A percentile compares a stretch with the other conserved stretches of the same genome.
Evolutionary conservation across 2,113 vertebrate genomes (phyloP).

Genomic region (Meles meles): DNA sequence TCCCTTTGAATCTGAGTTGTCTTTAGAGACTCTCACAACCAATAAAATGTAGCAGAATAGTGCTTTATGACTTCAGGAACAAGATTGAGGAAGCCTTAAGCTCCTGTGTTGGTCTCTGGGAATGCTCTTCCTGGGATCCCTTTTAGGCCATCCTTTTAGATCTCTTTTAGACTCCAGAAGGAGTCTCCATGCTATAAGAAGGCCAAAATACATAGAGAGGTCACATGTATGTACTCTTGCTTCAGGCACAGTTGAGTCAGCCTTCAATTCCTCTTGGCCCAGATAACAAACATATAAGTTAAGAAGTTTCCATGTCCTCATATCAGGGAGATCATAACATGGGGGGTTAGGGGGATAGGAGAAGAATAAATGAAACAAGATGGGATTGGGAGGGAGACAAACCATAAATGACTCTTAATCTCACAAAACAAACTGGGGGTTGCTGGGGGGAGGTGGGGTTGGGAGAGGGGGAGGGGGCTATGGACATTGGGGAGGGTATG

Average conservation of each 20-base stretch:
- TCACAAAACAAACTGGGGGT: too few species aligned
- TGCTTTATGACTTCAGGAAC: background rate
- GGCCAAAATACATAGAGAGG: background rate
- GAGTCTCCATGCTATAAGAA: background rate
- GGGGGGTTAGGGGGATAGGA: too few species aligned
- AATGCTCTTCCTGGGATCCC: background rate
- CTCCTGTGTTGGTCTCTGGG: background rate
- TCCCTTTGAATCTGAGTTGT: background rate
- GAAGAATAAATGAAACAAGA: too few species aligned
- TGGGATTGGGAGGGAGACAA: too few species aligned
- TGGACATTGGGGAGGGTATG: too few species aligned
- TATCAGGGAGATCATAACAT: too few species aligned
- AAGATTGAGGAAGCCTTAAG: background rate
- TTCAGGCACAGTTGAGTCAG: background rate
- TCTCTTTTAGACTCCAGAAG: background rate
- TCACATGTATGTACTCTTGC: accelerated
- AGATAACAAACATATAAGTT: background rate
- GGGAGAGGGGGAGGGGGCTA: too few species aligned
- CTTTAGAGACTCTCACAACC: background rate
- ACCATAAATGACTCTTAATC: too few species aligned
- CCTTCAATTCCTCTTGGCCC: background rate
- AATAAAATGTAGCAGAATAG: background rate
- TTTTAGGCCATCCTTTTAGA: background rate
- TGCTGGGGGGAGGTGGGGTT: too few species aligned
- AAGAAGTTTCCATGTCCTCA: background rate